A percentile compares a stretch with the other conserved stretches of the same genome.
phyloP scores from a whole-genome alignment of 2,888 invertebrate species.

The Dasypolia templi region DNA sequence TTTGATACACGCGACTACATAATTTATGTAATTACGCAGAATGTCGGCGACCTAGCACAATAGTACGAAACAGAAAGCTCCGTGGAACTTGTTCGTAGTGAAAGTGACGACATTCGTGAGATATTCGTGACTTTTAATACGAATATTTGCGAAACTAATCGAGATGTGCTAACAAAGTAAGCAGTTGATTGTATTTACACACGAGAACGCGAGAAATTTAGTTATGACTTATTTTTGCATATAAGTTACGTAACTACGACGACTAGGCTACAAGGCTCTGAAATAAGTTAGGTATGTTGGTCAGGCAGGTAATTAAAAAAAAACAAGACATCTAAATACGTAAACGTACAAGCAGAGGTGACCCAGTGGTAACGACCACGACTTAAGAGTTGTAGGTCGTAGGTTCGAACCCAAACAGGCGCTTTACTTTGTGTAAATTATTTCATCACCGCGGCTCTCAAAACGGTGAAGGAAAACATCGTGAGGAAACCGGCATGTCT shows the following conservation, averaged over 20 bases:
- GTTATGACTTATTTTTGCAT: neutral
- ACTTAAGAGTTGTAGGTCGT: too few relatives aligned
- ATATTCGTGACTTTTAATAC: constrained; percentile 54
- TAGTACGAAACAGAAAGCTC: constrained; percentile 67
- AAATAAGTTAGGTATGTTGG: neutral
- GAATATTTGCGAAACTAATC: constrained; percentile 59
- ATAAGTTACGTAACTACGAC: too few relatives aligned
- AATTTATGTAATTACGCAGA: constrained; percentile 61
- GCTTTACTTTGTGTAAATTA: too few relatives aligned
- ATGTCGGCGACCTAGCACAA: constrained; percentile 66
- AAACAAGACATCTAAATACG: neutral
- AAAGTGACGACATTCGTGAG: constrained; percentile 63
- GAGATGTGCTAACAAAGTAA: constrained; percentile 16
- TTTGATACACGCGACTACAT: constrained; percentile 52
- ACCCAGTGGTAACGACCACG: too few relatives aligned
- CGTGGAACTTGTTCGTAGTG: constrained; percentile 60
- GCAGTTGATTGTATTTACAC: constrained; percentile 16
- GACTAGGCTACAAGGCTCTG: too few relatives aligned
- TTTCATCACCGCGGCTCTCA: too few relatives aligned
- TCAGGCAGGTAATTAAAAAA: neutral
- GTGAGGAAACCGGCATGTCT: too few relatives aligned
- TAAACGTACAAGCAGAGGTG: too few relatives aligned
- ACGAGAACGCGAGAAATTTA: constrained; percentile 16
- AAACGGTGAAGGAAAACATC: too few relatives aligned
- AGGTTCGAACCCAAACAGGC: too few relatives aligned